Percentiles rank a stretch among this genome's conserved stretches.
Conservation (phyloP, 1,140 invertebrate species). For the Thaumetopoea pityocampa region DNA sequence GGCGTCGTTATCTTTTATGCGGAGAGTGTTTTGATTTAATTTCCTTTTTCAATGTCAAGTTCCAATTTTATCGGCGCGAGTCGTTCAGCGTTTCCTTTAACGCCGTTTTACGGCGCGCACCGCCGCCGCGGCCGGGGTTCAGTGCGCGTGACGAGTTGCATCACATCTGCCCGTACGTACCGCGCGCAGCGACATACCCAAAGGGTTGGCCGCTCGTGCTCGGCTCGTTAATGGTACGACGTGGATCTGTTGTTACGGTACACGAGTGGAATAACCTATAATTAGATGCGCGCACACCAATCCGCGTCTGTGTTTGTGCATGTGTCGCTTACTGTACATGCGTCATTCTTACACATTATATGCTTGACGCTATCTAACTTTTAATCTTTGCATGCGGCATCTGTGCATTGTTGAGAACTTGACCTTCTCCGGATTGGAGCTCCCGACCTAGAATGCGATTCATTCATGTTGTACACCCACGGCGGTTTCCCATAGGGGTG, state of each 20-base stretch:
- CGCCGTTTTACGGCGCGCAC: conserved; percentile 12
- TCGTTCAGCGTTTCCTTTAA: conserved; percentile 10
- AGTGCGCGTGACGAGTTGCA: conserved; percentile 33
- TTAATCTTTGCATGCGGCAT: not conserved
- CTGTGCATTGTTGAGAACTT: conserved; percentile 1
- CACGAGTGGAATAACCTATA: conserved; percentile 68
- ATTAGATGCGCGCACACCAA: conserved; percentile 64
- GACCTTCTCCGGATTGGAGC: not conserved
- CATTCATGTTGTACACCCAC: not conserved
- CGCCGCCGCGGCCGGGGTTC: conserved; percentile 17
- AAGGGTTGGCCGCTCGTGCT: conserved; percentile 49
- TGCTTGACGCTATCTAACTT: not conserved
- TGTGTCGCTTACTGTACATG: conserved; percentile 34
- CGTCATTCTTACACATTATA: not conserved
- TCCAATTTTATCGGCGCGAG: conserved; percentile 17
- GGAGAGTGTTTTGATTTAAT: conserved; percentile 27
- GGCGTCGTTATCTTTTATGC: conserved; percentile 33
- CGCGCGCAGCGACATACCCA: too few relatives aligned
- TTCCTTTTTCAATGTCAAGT: conserved; percentile 34
- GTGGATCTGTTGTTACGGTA: conserved; percentile 54
- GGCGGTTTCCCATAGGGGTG: too few relatives aligned
- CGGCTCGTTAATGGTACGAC: conserved; percentile 57
- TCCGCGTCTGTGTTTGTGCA: conserved; percentile 44
- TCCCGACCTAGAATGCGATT: conserved; percentile 4
- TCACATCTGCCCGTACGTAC: conserved; percentile 28